These are phyloP conservation scores for Prionchulus punctatus DNA, from an alignment of 2,888 invertebrate species.

Conservation along the genomic window DNA sequence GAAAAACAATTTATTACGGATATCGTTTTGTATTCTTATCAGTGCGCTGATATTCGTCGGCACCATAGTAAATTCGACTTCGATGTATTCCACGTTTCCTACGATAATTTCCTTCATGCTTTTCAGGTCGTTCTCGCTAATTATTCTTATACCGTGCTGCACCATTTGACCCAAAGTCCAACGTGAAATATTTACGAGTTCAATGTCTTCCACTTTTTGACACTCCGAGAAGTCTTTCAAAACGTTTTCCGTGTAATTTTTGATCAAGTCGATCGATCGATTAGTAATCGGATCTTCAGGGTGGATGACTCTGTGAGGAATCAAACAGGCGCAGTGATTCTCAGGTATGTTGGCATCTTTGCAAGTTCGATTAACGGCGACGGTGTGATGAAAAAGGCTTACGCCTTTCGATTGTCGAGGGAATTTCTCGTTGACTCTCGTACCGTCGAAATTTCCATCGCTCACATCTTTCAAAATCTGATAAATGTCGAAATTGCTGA, in stretches of 20 bases:
- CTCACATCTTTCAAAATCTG: constrained; percentile 30
- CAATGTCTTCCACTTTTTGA: neutral
- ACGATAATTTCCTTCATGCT: neutral
- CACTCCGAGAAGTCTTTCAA: too few relatives aligned
- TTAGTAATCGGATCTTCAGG: neutral
- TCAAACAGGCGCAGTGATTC: neutral
- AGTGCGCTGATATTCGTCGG: neutral
- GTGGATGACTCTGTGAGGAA: neutral
- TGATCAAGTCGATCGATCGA: neutral
- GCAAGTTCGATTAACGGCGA: constrained; percentile 16
- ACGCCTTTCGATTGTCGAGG: constrained; percentile 15
- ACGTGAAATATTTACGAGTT: neutral
- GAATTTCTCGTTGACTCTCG: too few relatives aligned
- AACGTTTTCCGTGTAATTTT: neutral
- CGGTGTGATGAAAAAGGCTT: constrained; percentile 16
- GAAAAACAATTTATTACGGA: too few relatives aligned
- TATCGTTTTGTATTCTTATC: neutral
- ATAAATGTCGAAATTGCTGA: constrained; percentile 37
- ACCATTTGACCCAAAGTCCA: neutral
- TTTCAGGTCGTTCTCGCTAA: neutral
- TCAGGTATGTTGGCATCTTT: constrained; percentile 17
- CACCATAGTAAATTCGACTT: neutral
- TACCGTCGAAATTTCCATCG: too few relatives aligned
- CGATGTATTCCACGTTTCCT: neutral
- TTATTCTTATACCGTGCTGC: neutral